phyloP scores from a whole-genome alignment of 2,797 vertebrate species.

The Rhincodon typus region DNA sequence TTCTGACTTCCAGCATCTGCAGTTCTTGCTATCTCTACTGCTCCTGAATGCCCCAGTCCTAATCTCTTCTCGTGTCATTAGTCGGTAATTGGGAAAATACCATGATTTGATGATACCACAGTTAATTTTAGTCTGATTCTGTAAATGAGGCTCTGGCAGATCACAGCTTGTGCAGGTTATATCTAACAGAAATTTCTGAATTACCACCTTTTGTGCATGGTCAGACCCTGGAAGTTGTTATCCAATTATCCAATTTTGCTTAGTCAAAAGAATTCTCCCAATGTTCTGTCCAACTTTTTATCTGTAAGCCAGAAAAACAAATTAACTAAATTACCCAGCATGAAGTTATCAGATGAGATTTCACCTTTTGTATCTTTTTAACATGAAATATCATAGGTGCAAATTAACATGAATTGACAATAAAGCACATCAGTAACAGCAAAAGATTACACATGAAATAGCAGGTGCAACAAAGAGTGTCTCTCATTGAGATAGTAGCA shows the following conservation, averaged over 20 bases:
- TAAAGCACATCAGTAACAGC: neutral
- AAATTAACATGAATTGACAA: neutral
- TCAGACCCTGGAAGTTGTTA: neutral
- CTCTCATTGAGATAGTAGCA: neutral
- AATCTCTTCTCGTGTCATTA: neutral
- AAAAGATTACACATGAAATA: neutral
- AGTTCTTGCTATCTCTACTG: no score
- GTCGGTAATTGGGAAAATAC: neutral
- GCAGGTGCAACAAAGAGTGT: neutral
- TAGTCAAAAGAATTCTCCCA: no score
- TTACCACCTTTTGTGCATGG: neutral
- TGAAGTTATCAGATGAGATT: neutral
- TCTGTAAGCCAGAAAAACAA: no score
- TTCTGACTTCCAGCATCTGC: no score
- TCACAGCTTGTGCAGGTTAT: neutral
- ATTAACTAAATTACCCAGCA: neutral
- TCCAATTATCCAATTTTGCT: neutral
- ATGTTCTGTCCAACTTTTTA: no score
- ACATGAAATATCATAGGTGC: neutral
- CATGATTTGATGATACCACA: neutral
- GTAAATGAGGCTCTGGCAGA: neutral
- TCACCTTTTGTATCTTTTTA: neutral
- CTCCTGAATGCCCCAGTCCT: neutral
- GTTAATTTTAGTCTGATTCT: neutral
- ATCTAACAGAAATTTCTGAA: neutral